Evolutionary conservation across 2,888 invertebrate species (phyloP), one percentile per base, ranked within the genome.

Genomic region (Drosophila dives): DNA sequence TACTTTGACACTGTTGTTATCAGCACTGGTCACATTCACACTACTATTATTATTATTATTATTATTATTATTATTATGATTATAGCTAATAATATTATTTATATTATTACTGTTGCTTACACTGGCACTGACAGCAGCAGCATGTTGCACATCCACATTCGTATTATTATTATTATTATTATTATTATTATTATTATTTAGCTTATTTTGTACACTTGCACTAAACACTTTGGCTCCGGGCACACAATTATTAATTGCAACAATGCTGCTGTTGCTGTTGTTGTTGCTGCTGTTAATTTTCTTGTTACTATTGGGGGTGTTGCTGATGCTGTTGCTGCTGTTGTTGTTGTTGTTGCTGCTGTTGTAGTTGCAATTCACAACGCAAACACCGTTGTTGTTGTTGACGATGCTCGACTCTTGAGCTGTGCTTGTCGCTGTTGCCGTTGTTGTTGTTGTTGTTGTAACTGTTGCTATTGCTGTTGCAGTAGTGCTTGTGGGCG

Each of bases 371-470:
- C 92, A 92, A 86, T 91, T 92, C 71, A 92, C 91, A 72, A 93
- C 93, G 90, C 92, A 92, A 60, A 93, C 91, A 70, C 92, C 92
- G 72, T 92, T 91, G 76, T 89, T 90, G 78, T 90, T 90, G 77
- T 84, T 90, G 51, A 89, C 83, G 82, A 86, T 88, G 79, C 87
- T 85, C 15, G 64, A 54, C 81, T 80, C 89, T 87, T 61, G 84
- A 64, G 71, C 75, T 38, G 64, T 42, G 33, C 61, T 51, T 29
- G 6, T 29, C 29, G 29, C 29, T 65, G 55, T 64, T 79, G 78
- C 49, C 66, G 73, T 29, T 64, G 69, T 72, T 70, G 79, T 90
- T 89, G 75, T 82, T 88, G 76, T 88, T 29, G 63, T 62, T 51
- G 26, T 50, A 29, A 29, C 23, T 83, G 77, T 81, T 87, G 63